These are phyloP conservation scores for Agonopterix subpropinquella DNA, from an alignment of 2,888 invertebrate species.

Conservation along the genomic window DNA sequence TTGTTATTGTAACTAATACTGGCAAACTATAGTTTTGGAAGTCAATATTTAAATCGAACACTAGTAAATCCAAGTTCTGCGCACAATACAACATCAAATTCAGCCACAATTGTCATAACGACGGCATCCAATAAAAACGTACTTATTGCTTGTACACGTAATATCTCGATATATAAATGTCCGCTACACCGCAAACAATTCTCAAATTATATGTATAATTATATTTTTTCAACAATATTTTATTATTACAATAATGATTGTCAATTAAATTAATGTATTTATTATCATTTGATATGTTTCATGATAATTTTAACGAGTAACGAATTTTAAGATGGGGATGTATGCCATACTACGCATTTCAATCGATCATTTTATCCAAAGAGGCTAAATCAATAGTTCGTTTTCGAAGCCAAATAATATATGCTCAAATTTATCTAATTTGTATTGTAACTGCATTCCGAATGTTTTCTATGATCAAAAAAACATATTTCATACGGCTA, in stretches of 20 bases:
- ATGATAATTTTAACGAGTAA: slow-evolving; percentile 2
- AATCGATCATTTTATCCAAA: too few relatives aligned
- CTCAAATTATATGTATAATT: slow-evolving; percentile 40
- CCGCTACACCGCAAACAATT: slow-evolving; percentile 65
- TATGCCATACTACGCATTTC: too few relatives aligned
- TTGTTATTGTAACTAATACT: too few relatives aligned
- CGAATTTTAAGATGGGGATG: too few relatives aligned
- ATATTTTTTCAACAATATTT: slow-evolving; percentile 14
- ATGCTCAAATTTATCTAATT: too few relatives aligned
- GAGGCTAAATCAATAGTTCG: too few relatives aligned
- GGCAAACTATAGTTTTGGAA: neutral
- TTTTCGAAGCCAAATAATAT: too few relatives aligned
- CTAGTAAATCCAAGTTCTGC: slow-evolving; percentile 56
- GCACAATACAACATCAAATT: slow-evolving; percentile 66
- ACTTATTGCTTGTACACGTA: slow-evolving; percentile 76
- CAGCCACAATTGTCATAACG: slow-evolving; percentile 49
- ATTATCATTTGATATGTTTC: slow-evolving; percentile 57
- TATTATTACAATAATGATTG: slow-evolving; percentile 32
- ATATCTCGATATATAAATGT: slow-evolving; percentile 46
- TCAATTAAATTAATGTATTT: slow-evolving; percentile 32
- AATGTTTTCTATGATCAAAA: too few relatives aligned
- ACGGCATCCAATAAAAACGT: slow-evolving; percentile 65
- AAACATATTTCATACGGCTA: too few relatives aligned
- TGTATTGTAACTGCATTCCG: too few relatives aligned
- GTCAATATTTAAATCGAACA: slow-evolving; percentile 19